Evolutionary conservation across 1,140 invertebrate species (phyloP), one percentile per base, ranked within the genome.

Genomic region (Luehdorfia chinensis): DNA sequence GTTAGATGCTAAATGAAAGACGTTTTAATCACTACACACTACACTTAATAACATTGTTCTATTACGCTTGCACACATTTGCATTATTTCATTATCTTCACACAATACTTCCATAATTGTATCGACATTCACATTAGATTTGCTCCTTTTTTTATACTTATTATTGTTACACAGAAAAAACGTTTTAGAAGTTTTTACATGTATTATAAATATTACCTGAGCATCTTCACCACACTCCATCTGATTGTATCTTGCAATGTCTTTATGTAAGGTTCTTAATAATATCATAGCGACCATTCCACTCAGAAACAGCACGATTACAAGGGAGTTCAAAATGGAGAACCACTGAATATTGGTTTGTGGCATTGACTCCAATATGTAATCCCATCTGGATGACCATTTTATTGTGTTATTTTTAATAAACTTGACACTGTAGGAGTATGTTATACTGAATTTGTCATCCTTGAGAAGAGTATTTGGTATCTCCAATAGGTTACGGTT

Each of bases 231-330:
- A 61, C 94, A 95, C 73, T 96, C 95, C 90, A 96, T 96, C 89
- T 96, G 97, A 89, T 99, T 99, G 76, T 99, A 99, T 73, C 98
- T 89, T 9, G 97, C 97, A 71, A 99, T 99, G 88, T 99, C 98
- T 87, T 98, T 98, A 77, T 99, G 97, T 19, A 99, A 87, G 11
- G 98, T 99, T 48, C 98, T 90, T 43, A 99, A 85, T 80, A 99
- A 91, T 68, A 99, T 99, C 97, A 99, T 99, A 6, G 97, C 98
- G 7, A 99, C 97, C 98, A 99, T 99, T 59, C 98, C 98, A 64
- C 97, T 98, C 3, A 96, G 84, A 73, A 97, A 96, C 2, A 96
- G 84, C 8, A 96, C 94, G 69, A 96, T 97, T 36, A 97, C 95
- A 39, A 96, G 84, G 0, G 95, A 96, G 80, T 97, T 97, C 8